Evolutionary conservation across 2,797 vertebrate species (phyloP), one percentile per base, ranked within the genome.

Genomic region (Malacoctenus gilli): DNA sequence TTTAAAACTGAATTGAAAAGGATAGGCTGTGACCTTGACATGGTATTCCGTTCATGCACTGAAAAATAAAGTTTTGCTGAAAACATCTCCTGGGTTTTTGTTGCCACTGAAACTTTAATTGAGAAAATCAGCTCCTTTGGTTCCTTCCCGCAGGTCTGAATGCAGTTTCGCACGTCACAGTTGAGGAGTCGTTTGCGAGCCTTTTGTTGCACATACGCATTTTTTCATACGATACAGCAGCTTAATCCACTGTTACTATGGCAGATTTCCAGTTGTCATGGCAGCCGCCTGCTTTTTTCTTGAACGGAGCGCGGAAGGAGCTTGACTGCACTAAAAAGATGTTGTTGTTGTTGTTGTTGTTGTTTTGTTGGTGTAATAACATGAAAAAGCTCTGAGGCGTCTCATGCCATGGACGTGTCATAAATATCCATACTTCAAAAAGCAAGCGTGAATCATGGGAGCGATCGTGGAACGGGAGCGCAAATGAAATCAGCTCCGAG

Each of bases 11-110:
- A 62, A 81, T 90, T 77, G 59, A 82, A 85, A 74, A 28, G 46
- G 82, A 85, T 77, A 81, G 80, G 74, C 77, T 76, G 79, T 83
- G 79, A 86, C 90, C 82, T 85, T 83, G 85, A 91, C 79, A 73
- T 77, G 88, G 89, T 87, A 87, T 94, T 87, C 85, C 80, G 84
- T 93, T 94, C 89, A 94, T 94, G 90, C 87, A 81, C 86, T 91
- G 88, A 91, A 81, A 84, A 80, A 85, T 78, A 86, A 88, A 92
- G 68, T 85, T 90, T 89, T 89, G 82, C 85, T 85, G 79, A 87
- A 75, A 86, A 85, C 79, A 72, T 12, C 1, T 13, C 54, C 30
- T 67, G 52, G 41, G 49, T 28, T 50, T 72, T 3, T 60, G 64
- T 37, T 58, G 31, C 28, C n/a, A n/a, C n/a, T 69, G 14, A 64